A percentile compares a stretch with the other conserved stretches of the same genome.
Conservation (phyloP, 92 coral and sea anemone genomes). For the Scolanthus callimorphus region DNA sequence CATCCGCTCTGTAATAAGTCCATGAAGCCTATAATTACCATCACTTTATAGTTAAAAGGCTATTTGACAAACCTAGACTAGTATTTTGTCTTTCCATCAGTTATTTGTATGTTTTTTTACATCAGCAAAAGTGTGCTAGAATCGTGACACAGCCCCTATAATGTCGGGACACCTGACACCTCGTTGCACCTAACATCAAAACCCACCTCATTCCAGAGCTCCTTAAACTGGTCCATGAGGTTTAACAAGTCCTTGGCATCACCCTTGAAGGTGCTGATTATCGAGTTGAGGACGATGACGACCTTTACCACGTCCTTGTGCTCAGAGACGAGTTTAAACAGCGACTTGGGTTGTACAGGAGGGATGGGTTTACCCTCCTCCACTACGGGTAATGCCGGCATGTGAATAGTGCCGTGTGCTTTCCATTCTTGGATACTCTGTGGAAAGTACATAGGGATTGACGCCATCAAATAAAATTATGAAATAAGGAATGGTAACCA, state of each 20-base stretch:
- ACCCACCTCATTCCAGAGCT: slow-evolving; percentile 91
- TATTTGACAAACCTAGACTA: too few relatives aligned
- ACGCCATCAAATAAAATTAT: too few relatives aligned
- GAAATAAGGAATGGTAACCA: too few relatives aligned
- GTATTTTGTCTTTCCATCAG: too few relatives aligned
- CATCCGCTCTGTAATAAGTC: too few relatives aligned
- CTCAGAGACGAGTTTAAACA: slow-evolving; percentile 94
- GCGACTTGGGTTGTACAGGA: slow-evolving; percentile 79
- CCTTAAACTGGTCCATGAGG: slow-evolving; percentile 93
- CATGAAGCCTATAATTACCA: too few relatives aligned
- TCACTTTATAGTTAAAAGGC: too few relatives aligned
- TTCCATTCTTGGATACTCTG: slow-evolving; percentile 90
- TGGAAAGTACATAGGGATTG: slow-evolving; percentile 1
- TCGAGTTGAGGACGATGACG: slow-evolving; percentile 84
- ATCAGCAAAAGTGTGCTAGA: too few relatives aligned
- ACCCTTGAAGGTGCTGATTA: slow-evolving; percentile 92
- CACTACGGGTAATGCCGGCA: slow-evolving; percentile 90
- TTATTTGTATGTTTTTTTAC: too few relatives aligned
- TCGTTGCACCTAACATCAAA: too few relatives aligned
- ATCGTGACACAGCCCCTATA: too few relatives aligned
- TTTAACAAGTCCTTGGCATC: slow-evolving; percentile 83
- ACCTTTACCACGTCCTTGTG: slow-evolving; percentile 96
- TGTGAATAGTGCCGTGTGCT: slow-evolving; percentile 86
- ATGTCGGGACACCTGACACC: too few relatives aligned
- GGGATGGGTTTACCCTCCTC: slow-evolving; percentile 98